Conservation (phyloP, 1,140 invertebrate genomes). For the Cotesia typhae region DNA sequence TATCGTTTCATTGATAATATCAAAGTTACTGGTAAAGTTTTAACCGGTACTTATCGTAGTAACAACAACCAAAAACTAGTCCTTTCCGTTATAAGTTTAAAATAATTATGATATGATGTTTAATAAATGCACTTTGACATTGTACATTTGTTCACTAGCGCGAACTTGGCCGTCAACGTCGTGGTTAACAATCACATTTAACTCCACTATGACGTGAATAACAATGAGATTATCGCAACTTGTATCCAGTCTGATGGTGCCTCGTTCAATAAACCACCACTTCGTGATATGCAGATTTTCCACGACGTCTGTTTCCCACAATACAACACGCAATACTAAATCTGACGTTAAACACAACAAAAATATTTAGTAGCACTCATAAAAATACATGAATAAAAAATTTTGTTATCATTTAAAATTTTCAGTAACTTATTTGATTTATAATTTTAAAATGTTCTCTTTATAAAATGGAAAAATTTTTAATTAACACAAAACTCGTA, state of each 20-base stretch:
- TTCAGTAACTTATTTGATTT: too few relatives aligned
- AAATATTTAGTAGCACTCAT: background rate
- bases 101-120: conserved; percentile 12
- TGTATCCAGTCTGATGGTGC: conserved; percentile 17
- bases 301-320: conserved; percentile 21
- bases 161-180: conserved; percentile 31
- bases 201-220: conserved; percentile 30
- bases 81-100: background rate
- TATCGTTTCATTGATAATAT: background rate
- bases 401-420: too few relatives aligned
- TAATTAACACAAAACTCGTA: too few relatives aligned
- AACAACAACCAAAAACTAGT: too few relatives aligned
- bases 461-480: background rate
- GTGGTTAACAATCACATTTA: conserved; percentile 23
- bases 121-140: conserved; percentile 18
- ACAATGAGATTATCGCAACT: conserved; percentile 30
- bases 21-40: background rate
- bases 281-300: conserved; percentile 37
- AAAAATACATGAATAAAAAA: background rate
- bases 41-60: background rate
- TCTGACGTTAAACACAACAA: background rate
- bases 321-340: background rate
- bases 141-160: conserved; percentile 1
- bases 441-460: background rate
- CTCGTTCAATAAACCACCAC: conserved; percentile 38